Evolutionary conservation across 2,888 invertebrate genomes (phyloP).

Genomic region (Drosophila parthenogenetica): DNA sequence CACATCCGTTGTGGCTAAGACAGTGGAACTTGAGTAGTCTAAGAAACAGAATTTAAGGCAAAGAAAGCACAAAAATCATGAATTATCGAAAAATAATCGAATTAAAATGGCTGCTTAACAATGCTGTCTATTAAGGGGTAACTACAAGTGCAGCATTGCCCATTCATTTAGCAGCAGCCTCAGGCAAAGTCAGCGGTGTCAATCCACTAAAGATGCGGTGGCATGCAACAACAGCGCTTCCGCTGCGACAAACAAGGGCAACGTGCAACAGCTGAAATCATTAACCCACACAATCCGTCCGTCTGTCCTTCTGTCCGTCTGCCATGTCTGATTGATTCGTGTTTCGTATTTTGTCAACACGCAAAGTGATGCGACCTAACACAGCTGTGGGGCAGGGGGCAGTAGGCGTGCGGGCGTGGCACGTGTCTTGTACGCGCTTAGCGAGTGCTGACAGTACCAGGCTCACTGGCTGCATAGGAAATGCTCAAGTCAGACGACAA

Average conservation of each 20-base stretch:
- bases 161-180: slow-evolving; percentile 9
- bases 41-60: too few species aligned
- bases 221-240: slow-evolving; percentile 32
- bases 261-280: slow-evolving; percentile 39
- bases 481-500: slow-evolving; percentile 73
- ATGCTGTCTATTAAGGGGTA: too few species aligned
- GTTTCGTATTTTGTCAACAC: slow-evolving; percentile 45
- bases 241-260: slow-evolving; percentile 29
- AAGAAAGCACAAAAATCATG: too few species aligned
- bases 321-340: slow-evolving; percentile 48
- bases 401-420: neutral
- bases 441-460: neutral
- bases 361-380: slow-evolving; percentile 7
- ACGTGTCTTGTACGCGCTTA: slow-evolving; percentile 30
- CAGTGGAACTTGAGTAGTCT: too few species aligned
- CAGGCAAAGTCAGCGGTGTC: slow-evolving; percentile 2
- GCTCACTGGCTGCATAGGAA: slow-evolving; percentile 42
- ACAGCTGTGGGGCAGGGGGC: neutral
- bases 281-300: slow-evolving; percentile 36
- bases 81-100: too few species aligned
- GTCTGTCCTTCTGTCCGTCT: slow-evolving; percentile 6
- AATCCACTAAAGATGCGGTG: slow-evolving; percentile 10
- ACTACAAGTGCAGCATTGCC: neutral
- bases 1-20: neutral
- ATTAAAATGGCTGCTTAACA: too few species aligned